Conservation (phyloP, 1,140 invertebrate genomes). For the Danaus plexippus region DNA sequence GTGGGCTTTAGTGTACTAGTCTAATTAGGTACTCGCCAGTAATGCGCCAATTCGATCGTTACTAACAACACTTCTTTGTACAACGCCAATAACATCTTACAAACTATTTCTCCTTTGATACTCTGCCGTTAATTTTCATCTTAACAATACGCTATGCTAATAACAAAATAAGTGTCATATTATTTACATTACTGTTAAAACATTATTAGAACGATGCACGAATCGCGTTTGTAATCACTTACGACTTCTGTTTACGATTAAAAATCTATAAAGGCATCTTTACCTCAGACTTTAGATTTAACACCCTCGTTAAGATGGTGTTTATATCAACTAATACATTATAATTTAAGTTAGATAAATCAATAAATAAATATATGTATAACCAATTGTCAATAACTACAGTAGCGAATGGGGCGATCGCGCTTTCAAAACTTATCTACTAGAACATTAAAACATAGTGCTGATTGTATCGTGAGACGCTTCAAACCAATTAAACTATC, state of each 20-base stretch:
- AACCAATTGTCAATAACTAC: slow-evolving; percentile 35
- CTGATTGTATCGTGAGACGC: slow-evolving; percentile 18
- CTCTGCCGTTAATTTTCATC: slow-evolving; percentile 52
- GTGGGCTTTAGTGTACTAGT: slow-evolving; percentile 60
- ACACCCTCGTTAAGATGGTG: slow-evolving; percentile 63
- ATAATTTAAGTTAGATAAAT: slow-evolving; percentile 61
- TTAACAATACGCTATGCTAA: slow-evolving; percentile 59
- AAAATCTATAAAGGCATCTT: slow-evolving; percentile 72
- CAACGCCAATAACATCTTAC: slow-evolving; percentile 68
- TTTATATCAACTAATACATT: slow-evolving; percentile 59
- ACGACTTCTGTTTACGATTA: slow-evolving; percentile 60
- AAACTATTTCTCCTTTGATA: slow-evolving; percentile 57
- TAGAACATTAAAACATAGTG: slow-evolving; percentile 8
- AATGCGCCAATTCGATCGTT: slow-evolving; percentile 69
- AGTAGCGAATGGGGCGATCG: slow-evolving; percentile 3
- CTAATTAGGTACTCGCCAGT: slow-evolving; percentile 72
- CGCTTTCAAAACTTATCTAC: slow-evolving; percentile 11
- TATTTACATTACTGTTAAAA: slow-evolving; percentile 62
- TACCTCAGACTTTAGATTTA: slow-evolving; percentile 71
- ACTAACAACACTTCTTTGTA: slow-evolving; percentile 69
- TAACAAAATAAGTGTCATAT: slow-evolving; percentile 71
- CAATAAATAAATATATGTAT: slow-evolving; percentile 63
- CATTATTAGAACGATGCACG: slow-evolving; percentile 65
- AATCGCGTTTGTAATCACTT: slow-evolving; percentile 54
- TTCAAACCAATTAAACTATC: slow-evolving; percentile 37